A percentile compares a stretch with the other conserved stretches of the same genome.
Evolutionary conservation across 2,113 vertebrate species (phyloP).

Genomic region (Pongo abelii): DNA sequence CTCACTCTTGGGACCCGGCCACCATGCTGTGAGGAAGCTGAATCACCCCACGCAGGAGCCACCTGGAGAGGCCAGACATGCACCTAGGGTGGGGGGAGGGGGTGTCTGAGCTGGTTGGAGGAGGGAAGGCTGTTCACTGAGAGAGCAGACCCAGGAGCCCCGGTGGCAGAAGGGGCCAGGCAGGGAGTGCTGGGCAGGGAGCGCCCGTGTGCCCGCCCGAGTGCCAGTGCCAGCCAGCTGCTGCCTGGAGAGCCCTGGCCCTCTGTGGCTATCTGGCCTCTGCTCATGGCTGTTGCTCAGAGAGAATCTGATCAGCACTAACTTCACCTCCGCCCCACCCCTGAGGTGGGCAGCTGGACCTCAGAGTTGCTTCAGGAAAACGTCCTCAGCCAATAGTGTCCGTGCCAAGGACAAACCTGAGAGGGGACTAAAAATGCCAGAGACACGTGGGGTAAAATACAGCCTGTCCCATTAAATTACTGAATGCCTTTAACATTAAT

Average conservation of each 20-base stretch:
- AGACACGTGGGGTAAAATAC: constrained; percentile 67
- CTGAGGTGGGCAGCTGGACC: too few species aligned
- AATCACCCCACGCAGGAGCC: not conserved
- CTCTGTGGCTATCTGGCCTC: not conserved
- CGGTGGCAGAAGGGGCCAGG: too few species aligned
- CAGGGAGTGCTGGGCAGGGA: not conserved
- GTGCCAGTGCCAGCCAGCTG: not conserved
- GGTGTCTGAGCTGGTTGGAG: not conserved
- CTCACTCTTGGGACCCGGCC: not conserved
- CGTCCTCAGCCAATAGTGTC: not conserved
- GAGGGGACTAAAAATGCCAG: constrained; percentile 73
- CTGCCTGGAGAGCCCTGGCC: not conserved
- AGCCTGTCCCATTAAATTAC: constrained; percentile 75
- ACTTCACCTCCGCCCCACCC: too few species aligned
- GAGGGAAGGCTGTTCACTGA: too few species aligned
- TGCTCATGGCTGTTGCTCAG: not conserved
- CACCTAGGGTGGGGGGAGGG: too few species aligned
- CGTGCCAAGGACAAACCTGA: constrained; percentile 69
- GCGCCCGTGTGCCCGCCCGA: too few species aligned
- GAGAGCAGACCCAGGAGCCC: not conserved
- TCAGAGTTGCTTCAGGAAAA: not conserved
- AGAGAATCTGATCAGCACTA: not conserved
- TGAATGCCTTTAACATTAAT: constrained; percentile 72
- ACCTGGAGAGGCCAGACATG: not conserved
- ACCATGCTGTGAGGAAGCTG: not conserved